A percentile compares a stretch with the other conserved stretches of the same genome.
Conservation (phyloP, 2,113 vertebrate species). For the Aythya baeri region DNA sequence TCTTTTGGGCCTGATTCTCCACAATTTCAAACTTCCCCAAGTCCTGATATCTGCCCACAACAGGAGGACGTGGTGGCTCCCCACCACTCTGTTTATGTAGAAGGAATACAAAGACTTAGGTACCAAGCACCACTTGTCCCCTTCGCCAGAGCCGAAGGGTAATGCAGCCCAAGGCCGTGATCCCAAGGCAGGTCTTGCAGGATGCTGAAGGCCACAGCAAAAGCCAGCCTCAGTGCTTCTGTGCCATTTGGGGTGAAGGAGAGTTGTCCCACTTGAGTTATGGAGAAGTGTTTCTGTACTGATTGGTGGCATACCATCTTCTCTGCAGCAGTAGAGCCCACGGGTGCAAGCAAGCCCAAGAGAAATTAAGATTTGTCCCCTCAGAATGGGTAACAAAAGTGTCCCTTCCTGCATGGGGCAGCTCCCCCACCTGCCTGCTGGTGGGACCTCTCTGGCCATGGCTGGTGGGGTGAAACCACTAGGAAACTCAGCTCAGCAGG, state of each 20-base stretch:
- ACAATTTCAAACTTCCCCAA: not conserved
- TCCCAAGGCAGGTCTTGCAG: not conserved
- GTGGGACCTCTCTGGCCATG: not conserved
- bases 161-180: not conserved
- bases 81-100: not conserved
- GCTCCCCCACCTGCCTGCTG: not conserved
- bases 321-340: not conserved
- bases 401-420: not conserved
- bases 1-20: not conserved
- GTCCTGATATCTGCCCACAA: not conserved
- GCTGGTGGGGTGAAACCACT: fast-evolving
- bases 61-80: not conserved
- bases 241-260: not conserved
- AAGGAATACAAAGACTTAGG: fast-evolving
- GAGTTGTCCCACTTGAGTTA: not conserved
- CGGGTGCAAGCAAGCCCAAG: not conserved
- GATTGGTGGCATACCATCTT: fast-evolving
- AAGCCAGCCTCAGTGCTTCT: not conserved
- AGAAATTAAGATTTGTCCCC: not conserved
- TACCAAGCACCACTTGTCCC: not conserved
- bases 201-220: not conserved
- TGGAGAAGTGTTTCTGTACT: not conserved
- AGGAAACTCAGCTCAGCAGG: fast-evolving
- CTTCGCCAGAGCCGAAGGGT: not conserved
- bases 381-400: not conserved